phyloP scores from a whole-genome alignment of 2,888 invertebrate genomes.

The Rapana venosa region DNA sequence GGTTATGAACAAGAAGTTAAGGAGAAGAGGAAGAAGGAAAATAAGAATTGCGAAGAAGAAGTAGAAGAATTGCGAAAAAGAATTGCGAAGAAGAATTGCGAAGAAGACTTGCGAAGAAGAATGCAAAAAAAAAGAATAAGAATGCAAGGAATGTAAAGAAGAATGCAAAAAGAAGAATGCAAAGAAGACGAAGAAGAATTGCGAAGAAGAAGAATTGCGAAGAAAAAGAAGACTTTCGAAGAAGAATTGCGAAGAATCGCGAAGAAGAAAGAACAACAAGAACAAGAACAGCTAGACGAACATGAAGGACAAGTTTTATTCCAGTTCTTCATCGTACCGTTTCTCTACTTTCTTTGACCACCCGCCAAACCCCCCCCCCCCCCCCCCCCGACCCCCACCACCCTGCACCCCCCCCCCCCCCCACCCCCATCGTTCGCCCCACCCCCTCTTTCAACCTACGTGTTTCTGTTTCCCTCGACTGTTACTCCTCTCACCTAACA shows the following conservation, averaged over 20 bases:
- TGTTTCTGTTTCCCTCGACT: too few species aligned
- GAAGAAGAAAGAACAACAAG: background rate
- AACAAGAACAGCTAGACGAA: background rate
- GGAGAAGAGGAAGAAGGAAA: too few species aligned
- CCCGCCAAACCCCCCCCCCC: too few species aligned
- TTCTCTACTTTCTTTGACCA: too few species aligned
- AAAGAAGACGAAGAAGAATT: background rate
- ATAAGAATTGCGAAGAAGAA: background rate
- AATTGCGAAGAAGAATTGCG: background rate
- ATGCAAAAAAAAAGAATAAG: background rate
- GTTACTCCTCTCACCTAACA: too few species aligned
- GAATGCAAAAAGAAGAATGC: background rate
- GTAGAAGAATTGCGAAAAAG: background rate
- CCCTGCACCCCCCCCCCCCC: too few species aligned
- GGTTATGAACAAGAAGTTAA: too few species aligned
- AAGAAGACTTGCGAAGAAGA: background rate
- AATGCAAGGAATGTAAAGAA: background rate
- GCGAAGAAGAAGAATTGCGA: background rate
- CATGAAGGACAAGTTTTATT: too few species aligned
- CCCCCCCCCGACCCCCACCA: too few species aligned
- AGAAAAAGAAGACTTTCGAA: background rate
- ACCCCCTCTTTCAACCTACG: too few species aligned
- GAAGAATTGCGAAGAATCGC: background rate
- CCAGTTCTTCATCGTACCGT: too few species aligned
- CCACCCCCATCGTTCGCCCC: too few species aligned